These are phyloP conservation scores for Lutraria rhynchaena DNA, from an alignment of 1,140 invertebrate genomes.

Conservation along the genomic window DNA sequence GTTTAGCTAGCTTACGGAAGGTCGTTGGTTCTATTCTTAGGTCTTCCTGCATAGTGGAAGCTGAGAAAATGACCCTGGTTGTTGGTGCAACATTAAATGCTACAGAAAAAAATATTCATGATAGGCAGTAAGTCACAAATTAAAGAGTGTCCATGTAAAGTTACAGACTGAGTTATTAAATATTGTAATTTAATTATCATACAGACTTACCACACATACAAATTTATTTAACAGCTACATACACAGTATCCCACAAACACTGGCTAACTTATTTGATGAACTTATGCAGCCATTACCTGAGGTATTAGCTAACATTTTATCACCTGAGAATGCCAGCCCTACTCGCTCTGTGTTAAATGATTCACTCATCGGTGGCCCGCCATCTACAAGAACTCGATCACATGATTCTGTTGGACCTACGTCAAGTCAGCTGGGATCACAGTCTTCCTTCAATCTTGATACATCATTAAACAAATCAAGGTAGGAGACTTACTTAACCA, in stretches of 20 bases:
- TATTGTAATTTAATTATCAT: background rate
- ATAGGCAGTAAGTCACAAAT: too few relatives aligned
- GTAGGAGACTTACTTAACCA: too few relatives aligned
- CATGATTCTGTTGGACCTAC: slow-evolving; percentile 47
- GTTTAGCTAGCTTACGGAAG: too few relatives aligned
- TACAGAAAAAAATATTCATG: too few relatives aligned
- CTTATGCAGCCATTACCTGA: slow-evolving; percentile 74
- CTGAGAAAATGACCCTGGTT: too few relatives aligned
- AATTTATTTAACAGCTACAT: slow-evolving; percentile 62
- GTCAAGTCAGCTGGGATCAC: slow-evolving; percentile 26
- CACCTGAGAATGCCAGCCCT: slow-evolving; percentile 59
- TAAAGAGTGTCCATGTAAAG: too few relatives aligned
- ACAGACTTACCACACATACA: background rate
- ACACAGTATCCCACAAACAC: slow-evolving; percentile 67
- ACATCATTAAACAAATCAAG: background rate
- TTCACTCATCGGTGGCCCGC: slow-evolving; percentile 19
- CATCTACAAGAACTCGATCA: slow-evolving; percentile 37
- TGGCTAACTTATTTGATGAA: slow-evolving; percentile 74
- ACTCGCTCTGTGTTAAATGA: slow-evolving; percentile 61
- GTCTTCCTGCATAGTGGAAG: too few relatives aligned
- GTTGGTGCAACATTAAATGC: too few relatives aligned
- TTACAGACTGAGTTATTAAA: too few relatives aligned
- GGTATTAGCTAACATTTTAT: slow-evolving; percentile 64
- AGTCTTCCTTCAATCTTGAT: background rate
- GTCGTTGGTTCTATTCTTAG: too few relatives aligned